Evolutionary conservation across 2,888 invertebrate genomes (phyloP), one percentile per base, ranked within the genome.

Genomic region (Oscheius sp.): DNA sequence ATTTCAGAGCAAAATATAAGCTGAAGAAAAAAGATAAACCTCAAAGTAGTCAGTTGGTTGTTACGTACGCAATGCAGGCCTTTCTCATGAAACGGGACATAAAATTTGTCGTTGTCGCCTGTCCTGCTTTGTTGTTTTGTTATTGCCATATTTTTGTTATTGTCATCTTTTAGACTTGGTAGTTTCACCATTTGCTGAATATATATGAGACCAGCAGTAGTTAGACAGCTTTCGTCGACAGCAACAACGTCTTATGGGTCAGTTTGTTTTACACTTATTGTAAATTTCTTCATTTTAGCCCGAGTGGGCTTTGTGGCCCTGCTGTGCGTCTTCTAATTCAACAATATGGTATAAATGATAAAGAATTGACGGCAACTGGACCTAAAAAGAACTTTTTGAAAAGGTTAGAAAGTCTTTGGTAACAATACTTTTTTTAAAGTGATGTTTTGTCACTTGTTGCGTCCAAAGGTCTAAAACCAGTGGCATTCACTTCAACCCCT

Each of bases 241-340:
- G 41, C 59, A 26, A 26, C 59, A 8, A 8, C 49, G 20, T 50
- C 47, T 32, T 36, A 49, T 49, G 62, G 62, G 62, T 62, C n/a
- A 9, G 62, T 49, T 20, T 6, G 1, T n/a, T 49, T 6, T 49
- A n/a, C 14, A 26, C 2, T 30, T 41, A 41, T 41, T 41, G 9
- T 17, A 8, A 28, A 12, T 6, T 17, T 9, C 2, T 47, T 59
- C 6, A 5, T 38, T 64, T 50, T 28, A 64, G 64, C 14, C 26
- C 36, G 88, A 94, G 63, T 91, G 97, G 22, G 96, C 95, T 88
- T 93, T 70, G 71, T 68, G 91, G 91, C 24, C 90, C 91, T 33
- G 90, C 91, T 9, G 91, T 90, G 0, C 88, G 89, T 67, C 87
- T 89, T 75, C 85, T 91, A 22, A 80, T 91, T 24, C 89, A 90